These are phyloP conservation scores for Drosophila meridionalis DNA, from an alignment of 2,888 invertebrate species.

Conservation along the genomic window DNA sequence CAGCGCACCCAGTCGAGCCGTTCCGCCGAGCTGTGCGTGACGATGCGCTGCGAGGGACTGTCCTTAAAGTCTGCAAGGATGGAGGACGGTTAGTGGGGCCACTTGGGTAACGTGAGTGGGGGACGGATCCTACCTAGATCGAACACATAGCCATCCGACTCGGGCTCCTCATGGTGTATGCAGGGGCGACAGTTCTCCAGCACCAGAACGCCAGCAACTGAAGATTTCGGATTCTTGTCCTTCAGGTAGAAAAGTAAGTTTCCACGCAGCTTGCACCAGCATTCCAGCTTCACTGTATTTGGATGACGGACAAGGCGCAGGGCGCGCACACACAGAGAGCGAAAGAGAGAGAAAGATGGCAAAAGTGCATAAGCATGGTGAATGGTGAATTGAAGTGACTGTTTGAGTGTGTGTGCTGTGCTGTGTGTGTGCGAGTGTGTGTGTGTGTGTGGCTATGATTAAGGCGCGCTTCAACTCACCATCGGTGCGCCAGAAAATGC, in stretches of 20 bases:
- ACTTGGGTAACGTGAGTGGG: too few relatives aligned
- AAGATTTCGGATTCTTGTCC: conserved; percentile 94
- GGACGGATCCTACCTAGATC: conserved; percentile 88
- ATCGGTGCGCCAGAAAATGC: conserved; percentile 95
- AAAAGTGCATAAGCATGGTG: conserved; percentile 49
- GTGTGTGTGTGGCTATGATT: conserved; percentile 12
- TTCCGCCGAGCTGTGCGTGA: conserved; percentile 92
- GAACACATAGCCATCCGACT: conserved; percentile 91
- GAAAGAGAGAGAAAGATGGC: conserved; percentile 15
- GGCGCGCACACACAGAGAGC: neutral
- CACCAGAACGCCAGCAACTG: conserved; percentile 94
- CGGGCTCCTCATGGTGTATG: conserved; percentile 86
- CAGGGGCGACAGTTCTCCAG: conserved; percentile 94
- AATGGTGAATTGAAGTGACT: conserved; percentile 9
- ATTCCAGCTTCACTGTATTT: conserved; percentile 89
- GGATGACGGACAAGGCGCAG: conserved; percentile 5
- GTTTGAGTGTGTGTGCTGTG: neutral
- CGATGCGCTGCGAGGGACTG: conserved; percentile 92
- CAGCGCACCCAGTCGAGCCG: conserved; percentile 94
- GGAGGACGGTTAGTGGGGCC: too few relatives aligned
- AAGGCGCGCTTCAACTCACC: conserved; percentile 86
- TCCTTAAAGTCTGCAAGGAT: conserved; percentile 91
- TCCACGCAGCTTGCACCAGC: conserved; percentile 96
- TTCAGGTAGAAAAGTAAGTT: conserved; percentile 97
- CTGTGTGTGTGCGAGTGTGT: neutral